These are phyloP conservation scores for Phyllostomus discolor DNA, from an alignment of 2,113 vertebrate species.

Conservation along the genomic window DNA sequence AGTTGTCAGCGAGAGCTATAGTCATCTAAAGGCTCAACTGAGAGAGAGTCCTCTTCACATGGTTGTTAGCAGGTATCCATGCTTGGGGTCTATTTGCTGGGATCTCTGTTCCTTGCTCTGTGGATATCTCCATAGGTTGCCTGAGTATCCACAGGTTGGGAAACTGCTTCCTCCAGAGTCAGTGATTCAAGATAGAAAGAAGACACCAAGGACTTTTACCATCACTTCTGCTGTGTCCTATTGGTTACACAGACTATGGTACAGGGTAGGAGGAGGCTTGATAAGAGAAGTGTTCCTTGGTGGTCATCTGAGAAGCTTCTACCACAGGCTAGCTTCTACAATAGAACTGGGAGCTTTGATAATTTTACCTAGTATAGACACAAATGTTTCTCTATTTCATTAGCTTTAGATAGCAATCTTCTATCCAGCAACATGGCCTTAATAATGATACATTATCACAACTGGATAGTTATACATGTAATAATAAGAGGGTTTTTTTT, in stretches of 20 bases:
- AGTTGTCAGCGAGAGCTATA: not conserved
- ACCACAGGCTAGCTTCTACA: not conserved
- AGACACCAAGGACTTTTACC: not conserved
- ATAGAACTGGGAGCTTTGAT: not conserved
- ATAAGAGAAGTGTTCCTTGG: not conserved
- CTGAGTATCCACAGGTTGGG: too few relatives aligned
- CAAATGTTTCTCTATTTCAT: not conserved
- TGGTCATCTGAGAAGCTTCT: not conserved
- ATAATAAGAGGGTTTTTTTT: not conserved
- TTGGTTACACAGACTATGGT: not conserved
- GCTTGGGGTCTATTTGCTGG: not conserved
- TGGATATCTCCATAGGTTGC: not conserved
- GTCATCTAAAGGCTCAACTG: not conserved
- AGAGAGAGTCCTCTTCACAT: not conserved
- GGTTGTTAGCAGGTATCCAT: not conserved
- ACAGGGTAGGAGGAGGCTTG: not conserved
- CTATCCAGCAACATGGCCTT: not conserved
- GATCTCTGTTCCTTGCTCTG: not conserved
- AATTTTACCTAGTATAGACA: not conserved
- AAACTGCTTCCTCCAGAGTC: not conserved
- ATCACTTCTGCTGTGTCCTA: not conserved
- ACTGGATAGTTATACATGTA: not conserved
- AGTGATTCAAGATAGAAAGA: not conserved
- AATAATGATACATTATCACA: not conserved
- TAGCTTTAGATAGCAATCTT: not conserved